Percentiles rank a stretch among this genome's conserved stretches.
Evolutionary conservation across 2,888 invertebrate genomes (phyloP).

Genomic region (Aspidiotus rigidus): DNA sequence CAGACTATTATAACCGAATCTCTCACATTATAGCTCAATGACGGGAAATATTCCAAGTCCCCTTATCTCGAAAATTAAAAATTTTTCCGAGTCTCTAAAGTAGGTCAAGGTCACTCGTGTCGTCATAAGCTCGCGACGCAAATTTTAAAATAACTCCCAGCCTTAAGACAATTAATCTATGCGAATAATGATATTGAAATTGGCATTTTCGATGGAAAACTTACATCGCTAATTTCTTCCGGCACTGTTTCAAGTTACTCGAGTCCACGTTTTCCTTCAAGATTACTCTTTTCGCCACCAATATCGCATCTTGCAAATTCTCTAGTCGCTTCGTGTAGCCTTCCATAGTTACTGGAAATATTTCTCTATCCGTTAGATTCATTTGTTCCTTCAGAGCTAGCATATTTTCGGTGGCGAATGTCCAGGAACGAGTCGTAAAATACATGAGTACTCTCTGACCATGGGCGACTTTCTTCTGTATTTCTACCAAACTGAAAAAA

Average conservation of each 20-base stretch:
- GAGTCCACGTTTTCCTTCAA: not conserved
- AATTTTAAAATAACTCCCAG: too few species aligned
- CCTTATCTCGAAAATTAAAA: too few species aligned
- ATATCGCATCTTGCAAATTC: not conserved
- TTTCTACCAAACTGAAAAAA: slow-evolving; percentile 60
- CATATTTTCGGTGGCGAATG: slow-evolving; percentile 63
- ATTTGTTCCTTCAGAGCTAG: slow-evolving; percentile 51
- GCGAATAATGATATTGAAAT: too few species aligned
- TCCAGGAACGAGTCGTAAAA: slow-evolving; percentile 83
- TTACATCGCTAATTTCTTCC: not conserved
- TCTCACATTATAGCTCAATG: too few species aligned
- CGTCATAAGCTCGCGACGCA: too few species aligned
- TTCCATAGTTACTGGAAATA: slow-evolving; percentile 52
- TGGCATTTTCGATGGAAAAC: too few species aligned
- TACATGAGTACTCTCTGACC: slow-evolving; percentile 76
- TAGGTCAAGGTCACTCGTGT: too few species aligned
- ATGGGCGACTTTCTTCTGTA: slow-evolving; percentile 63
- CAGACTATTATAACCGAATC: too few species aligned
- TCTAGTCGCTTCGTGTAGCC: slow-evolving; percentile 51
- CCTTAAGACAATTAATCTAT: too few species aligned
- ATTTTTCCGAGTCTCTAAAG: too few species aligned
- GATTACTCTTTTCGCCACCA: not conserved
- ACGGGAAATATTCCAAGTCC: too few species aligned
- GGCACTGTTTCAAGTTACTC: not conserved
- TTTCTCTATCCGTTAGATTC: slow-evolving; percentile 50